Conservation (phyloP, 2,113 vertebrate species). For the Alosa alosa region DNA sequence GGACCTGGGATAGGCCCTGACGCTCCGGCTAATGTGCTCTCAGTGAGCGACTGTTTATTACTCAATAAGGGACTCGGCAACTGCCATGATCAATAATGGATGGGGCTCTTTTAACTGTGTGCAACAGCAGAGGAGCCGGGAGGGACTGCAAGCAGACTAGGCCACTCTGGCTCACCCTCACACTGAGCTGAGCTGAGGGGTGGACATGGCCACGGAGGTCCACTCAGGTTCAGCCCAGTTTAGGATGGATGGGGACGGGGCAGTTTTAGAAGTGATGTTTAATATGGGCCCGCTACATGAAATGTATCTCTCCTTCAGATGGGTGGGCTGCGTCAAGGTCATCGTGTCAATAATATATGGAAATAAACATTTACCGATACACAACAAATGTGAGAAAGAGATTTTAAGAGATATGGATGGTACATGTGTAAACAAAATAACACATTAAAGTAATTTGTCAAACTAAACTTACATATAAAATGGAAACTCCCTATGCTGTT, state of each 20-base stretch:
- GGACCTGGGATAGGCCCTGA: conserved; percentile 53
- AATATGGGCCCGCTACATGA: background rate
- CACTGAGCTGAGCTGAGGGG: too few relatives aligned
- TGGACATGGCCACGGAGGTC: too few relatives aligned
- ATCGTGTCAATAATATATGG: background rate
- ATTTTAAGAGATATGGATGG: background rate
- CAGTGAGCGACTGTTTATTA: conserved; percentile 69
- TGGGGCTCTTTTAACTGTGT: conserved; percentile 59
- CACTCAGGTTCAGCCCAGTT: too few relatives aligned
- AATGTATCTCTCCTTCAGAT: background rate
- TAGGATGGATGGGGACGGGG: too few relatives aligned
- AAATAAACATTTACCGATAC: background rate
- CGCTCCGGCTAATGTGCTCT: conserved; percentile 63
- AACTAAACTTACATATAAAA: background rate
- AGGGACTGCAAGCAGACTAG: background rate
- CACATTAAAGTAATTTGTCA: too few relatives aligned
- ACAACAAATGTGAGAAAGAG: background rate
- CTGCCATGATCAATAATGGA: conserved; percentile 69
- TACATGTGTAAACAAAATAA: background rate
- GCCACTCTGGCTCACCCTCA: background rate
- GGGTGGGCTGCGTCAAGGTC: background rate
- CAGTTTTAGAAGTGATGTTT: too few relatives aligned
- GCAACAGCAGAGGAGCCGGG: background rate
- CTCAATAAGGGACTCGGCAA: conserved; percentile 64
- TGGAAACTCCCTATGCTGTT: background rate